A percentile compares a stretch with the other conserved stretches of the same genome.
phyloP scores from a whole-genome alignment of 2,888 invertebrate species.

The Leptopilina drosophilae region DNA sequence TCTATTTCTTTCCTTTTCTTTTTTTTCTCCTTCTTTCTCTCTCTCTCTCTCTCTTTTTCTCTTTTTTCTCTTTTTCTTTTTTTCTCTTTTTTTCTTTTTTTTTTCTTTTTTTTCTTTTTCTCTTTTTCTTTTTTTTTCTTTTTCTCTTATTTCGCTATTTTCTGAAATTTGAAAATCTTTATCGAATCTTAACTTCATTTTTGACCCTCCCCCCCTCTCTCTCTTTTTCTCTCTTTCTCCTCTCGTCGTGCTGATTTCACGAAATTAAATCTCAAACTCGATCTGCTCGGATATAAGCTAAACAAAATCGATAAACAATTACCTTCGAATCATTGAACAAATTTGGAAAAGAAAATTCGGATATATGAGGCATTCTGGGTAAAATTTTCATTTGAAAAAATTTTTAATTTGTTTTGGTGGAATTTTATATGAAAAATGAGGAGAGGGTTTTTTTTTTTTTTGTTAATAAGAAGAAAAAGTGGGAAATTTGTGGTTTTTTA shows the following conservation, averaged over 20 bases:
- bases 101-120: slow-evolving; percentile 7
- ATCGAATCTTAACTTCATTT: not conserved
- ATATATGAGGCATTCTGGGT: not conserved
- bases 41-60: not conserved
- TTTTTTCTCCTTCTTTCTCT: not conserved
- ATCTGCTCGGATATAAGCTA: slow-evolving; percentile 19
- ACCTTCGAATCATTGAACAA: slow-evolving; percentile 11
- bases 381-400: no score
- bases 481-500: no score
- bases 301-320: slow-evolving; percentile 36
- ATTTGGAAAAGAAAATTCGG: not conserved
- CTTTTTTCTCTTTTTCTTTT: not conserved
- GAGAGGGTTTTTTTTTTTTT: no score
- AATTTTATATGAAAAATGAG: no score
- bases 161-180: slow-evolving; percentile 20
- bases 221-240: no score
- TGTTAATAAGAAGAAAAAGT: no score
- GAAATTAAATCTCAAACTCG: slow-evolving; percentile 32
- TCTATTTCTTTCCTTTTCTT: slow-evolving; percentile 47
- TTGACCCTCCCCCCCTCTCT: not conserved
- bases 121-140: not conserved
- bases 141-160: slow-evolving; percentile 24
- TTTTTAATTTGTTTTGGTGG: no score
- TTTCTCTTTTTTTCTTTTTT: slow-evolving; percentile 9
- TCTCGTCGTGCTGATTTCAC: slow-evolving; percentile 9